A percentile compares a stretch with the other conserved stretches of the same genome.
These are phyloP conservation scores for Lasiurus borealis DNA, from an alignment of 2,113 vertebrate species.

Conservation along the genomic window DNA sequence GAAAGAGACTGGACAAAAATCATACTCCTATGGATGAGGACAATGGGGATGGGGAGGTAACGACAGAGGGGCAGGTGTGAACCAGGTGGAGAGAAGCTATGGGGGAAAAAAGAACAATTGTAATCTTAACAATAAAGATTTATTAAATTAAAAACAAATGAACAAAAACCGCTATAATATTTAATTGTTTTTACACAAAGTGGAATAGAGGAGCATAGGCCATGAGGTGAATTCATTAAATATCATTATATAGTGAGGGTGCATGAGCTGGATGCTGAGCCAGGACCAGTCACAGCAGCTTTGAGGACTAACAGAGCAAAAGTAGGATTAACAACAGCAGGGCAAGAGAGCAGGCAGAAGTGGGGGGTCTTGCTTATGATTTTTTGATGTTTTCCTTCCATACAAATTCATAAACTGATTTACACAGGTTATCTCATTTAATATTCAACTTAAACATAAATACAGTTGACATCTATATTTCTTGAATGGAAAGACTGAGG, in stretches of 20 bases:
- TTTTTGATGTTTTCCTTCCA: not conserved
- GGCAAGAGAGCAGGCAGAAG: not conserved
- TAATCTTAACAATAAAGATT: too few relatives aligned
- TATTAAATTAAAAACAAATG: too few relatives aligned
- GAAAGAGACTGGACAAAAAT: too few relatives aligned
- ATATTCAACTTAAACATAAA: not conserved
- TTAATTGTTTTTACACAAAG: slow-evolving; percentile 4
- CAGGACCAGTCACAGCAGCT: not conserved
- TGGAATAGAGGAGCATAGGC: not conserved
- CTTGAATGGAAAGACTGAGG: not conserved
- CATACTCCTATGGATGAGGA: too few relatives aligned
- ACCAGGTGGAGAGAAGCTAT: too few relatives aligned
- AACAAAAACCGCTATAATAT: not conserved
- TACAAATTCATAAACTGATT: not conserved
- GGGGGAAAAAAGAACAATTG: too few relatives aligned
- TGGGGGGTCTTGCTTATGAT: not conserved
- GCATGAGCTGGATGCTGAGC: not conserved
- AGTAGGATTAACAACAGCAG: not conserved
- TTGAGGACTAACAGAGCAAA: not conserved
- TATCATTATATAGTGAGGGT: not conserved
- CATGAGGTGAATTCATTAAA: not conserved
- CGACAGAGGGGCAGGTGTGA: too few relatives aligned
- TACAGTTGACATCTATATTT: not conserved
- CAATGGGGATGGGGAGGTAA: too few relatives aligned
- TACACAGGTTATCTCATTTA: not conserved